These are phyloP conservation scores for Tympanuchus pallidicinctus DNA, from an alignment of 2,113 vertebrate genomes.

Conservation along the genomic window DNA sequence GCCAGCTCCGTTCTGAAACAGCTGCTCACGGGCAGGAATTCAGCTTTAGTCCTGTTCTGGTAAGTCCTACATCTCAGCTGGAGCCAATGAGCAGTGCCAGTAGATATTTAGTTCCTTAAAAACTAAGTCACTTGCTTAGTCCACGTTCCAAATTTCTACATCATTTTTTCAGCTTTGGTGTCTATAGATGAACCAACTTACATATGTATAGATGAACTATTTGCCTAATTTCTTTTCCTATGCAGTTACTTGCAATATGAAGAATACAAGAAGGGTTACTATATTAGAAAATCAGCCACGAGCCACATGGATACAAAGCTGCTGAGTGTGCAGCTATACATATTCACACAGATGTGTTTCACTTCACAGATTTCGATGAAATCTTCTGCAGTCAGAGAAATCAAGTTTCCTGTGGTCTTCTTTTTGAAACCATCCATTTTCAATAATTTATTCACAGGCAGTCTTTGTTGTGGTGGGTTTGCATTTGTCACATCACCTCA, in stretches of 20 bases:
- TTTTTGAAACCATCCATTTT: constrained; percentile 58
- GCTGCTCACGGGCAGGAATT: neutral
- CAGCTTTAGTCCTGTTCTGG: neutral
- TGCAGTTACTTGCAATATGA: neutral
- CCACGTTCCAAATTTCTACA: neutral
- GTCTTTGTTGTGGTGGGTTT: constrained; percentile 59
- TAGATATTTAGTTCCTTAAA: neutral
- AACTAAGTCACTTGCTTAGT: neutral
- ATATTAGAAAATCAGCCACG: neutral
- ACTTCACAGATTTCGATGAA: constrained; percentile 10
- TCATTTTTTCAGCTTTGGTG: neutral
- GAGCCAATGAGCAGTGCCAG: neutral
- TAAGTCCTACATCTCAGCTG: neutral
- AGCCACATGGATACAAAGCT: neutral
- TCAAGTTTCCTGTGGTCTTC: constrained; percentile 45
- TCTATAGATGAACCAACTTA: accelerated
- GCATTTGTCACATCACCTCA: constrained; percentile 66
- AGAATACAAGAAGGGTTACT: neutral
- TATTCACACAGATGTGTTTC: neutral
- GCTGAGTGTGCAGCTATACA: neutral
- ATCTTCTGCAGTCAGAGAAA: constrained; percentile 55
- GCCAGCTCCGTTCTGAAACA: neutral
- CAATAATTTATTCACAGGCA: constrained; percentile 60
- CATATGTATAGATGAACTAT: neutral
- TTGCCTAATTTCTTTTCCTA: neutral